phyloP scores from a whole-genome alignment of 2,113 vertebrate species.

The Lycaon pictus region DNA sequence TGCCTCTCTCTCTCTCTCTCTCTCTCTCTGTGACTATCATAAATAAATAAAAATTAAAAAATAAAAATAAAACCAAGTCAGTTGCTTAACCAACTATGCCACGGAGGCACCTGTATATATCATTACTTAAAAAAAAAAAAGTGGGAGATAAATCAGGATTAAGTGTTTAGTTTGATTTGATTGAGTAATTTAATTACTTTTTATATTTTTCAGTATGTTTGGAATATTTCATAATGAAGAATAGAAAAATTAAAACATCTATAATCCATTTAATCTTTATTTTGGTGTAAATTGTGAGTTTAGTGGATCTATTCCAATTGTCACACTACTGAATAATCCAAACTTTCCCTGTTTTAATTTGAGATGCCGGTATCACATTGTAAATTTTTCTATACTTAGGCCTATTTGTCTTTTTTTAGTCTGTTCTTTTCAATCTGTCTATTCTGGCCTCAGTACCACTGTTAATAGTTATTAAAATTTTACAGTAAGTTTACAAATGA shows the following conservation, averaged over 20 bases:
- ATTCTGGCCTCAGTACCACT: not conserved
- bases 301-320: not conserved
- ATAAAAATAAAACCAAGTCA: not conserved
- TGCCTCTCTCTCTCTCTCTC: too few species aligned
- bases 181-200: not conserved
- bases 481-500: not conserved
- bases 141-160: not conserved
- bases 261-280: not conserved
- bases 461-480: not conserved
- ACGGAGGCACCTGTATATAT: not conserved
- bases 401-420: not conserved
- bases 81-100: not conserved
- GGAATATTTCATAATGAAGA: conserved; percentile 35
- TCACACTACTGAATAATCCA: not conserved
- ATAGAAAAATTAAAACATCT: not conserved
- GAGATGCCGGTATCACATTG: not conserved
- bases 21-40: too few species aligned
- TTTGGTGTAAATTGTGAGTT: not conserved
- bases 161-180: not conserved
- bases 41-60: too few species aligned
- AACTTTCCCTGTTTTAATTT: not conserved
- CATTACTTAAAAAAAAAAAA: not conserved
- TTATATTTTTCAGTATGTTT: not conserved
- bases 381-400: not conserved
- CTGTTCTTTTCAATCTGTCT: not conserved